Evolutionary conservation across 2,797 vertebrate species (phyloP).

Genomic region (Cyprinella venusta): DNA sequence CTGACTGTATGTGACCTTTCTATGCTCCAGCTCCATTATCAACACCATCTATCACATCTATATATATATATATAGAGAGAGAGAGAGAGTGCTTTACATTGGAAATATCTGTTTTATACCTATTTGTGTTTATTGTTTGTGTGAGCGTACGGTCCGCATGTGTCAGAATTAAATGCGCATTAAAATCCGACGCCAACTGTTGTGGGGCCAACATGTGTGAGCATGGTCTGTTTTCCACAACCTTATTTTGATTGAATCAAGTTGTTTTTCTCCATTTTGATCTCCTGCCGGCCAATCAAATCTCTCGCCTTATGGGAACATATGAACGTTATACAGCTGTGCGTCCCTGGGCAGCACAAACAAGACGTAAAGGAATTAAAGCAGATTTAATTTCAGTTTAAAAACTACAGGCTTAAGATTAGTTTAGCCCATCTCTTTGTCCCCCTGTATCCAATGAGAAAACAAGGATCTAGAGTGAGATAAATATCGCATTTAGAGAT

Average conservation of each 20-base stretch:
- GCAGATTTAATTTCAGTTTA: slow-evolving; percentile 69
- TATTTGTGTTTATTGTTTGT: slow-evolving; percentile 24
- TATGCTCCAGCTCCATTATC: slow-evolving; percentile 55
- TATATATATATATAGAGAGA: too few species aligned
- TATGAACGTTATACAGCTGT: slow-evolving; percentile 66
- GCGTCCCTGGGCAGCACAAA: slow-evolving; percentile 68
- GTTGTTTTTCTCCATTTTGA: slow-evolving; percentile 68
- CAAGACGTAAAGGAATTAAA: slow-evolving; percentile 68
- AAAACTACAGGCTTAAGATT: slow-evolving; percentile 64
- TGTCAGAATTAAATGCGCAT: slow-evolving; percentile 64
- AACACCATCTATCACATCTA: neutral
- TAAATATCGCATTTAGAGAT: slow-evolving; percentile 32
- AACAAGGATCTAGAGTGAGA: slow-evolving; percentile 60
- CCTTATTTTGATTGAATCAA: slow-evolving; percentile 66
- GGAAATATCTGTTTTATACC: slow-evolving; percentile 19
- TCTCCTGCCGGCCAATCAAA: slow-evolving; percentile 67
- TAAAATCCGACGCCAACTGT: slow-evolving; percentile 71
- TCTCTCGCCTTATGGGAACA: slow-evolving; percentile 53
- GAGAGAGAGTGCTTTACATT: neutral
- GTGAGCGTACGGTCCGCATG: slow-evolving; percentile 32
- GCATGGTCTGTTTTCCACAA: slow-evolving; percentile 52
- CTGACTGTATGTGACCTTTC: slow-evolving; percentile 67
- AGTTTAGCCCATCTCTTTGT: slow-evolving; percentile 57
- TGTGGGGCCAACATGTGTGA: slow-evolving; percentile 64
- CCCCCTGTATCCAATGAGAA: slow-evolving; percentile 36